These are phyloP conservation scores for Bimastos eiseni DNA, from an alignment of 2,888 invertebrate genomes.

Conservation along the genomic window DNA sequence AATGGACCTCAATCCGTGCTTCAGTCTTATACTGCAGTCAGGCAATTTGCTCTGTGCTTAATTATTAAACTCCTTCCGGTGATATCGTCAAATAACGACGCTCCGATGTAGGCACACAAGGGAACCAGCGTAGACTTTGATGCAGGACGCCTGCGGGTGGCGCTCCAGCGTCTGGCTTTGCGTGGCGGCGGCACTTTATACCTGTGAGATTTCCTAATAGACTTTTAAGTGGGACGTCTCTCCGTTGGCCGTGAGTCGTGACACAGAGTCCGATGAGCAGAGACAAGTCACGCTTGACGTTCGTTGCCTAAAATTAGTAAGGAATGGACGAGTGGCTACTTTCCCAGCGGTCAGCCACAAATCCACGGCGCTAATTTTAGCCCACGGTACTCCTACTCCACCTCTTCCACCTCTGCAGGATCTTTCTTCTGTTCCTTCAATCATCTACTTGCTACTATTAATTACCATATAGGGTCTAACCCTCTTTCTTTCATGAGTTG, in stretches of 20 bases:
- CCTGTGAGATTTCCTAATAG: not conserved
- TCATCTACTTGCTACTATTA: too few species aligned
- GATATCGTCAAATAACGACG: not conserved
- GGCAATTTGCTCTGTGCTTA: not conserved
- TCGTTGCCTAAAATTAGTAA: not conserved
- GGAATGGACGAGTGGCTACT: not conserved
- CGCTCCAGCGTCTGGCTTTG: not conserved
- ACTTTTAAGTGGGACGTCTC: constrained; percentile 3
- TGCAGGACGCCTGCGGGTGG: not conserved
- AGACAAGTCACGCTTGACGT: not conserved
- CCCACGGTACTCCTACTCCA: not conserved
- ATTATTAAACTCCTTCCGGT: not conserved
- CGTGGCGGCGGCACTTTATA: not conserved
- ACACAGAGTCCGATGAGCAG: not conserved
- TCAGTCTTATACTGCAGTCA: not conserved
- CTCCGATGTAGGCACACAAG: not conserved
- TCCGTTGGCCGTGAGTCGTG: not conserved
- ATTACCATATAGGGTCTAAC: too few species aligned
- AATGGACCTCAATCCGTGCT: not conserved
- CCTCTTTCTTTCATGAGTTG: too few species aligned
- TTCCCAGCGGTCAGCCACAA: not conserved
- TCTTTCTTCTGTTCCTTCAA: too few species aligned
- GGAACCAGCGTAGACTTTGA: constrained; percentile 6
- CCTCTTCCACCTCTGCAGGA: too few species aligned
- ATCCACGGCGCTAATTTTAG: not conserved